These are phyloP conservation scores for Callithrix jacchus DNA, from an alignment of 2,113 vertebrate species.

Conservation along the genomic window DNA sequence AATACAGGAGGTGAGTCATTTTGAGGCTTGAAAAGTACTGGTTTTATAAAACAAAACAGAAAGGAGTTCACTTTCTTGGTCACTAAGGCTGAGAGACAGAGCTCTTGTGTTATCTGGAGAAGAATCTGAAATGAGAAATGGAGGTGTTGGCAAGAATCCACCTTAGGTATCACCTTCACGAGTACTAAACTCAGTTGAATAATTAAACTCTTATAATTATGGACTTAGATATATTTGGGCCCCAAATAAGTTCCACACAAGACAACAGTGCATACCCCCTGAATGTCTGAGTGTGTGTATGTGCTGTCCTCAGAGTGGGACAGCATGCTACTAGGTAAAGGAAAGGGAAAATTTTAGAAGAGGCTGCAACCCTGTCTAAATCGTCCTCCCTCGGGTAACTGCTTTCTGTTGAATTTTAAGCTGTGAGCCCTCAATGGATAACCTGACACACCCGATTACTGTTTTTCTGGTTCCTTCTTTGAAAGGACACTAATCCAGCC, in stretches of 20 bases:
- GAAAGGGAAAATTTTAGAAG: background rate
- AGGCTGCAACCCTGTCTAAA: background rate
- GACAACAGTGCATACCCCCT: background rate
- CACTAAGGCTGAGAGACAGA: background rate
- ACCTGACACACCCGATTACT: conserved; percentile 26
- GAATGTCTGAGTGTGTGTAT: background rate
- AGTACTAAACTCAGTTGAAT: background rate
- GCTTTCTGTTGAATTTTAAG: conserved; percentile 23
- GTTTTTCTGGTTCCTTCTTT: conserved; percentile 46
- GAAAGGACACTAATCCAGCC: conserved; percentile 48
- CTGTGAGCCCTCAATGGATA: conserved; percentile 28
- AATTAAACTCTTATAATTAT: background rate
- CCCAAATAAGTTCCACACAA: background rate
- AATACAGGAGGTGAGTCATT: background rate
- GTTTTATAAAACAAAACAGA: background rate
- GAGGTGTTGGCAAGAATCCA: background rate
- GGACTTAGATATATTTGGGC: background rate
- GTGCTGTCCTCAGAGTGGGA: background rate
- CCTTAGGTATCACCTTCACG: background rate
- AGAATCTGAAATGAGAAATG: background rate
- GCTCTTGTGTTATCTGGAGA: background rate
- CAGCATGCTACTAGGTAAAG: background rate
- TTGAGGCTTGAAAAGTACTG: background rate
- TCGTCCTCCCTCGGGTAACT: background rate
- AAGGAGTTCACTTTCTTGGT: background rate